A percentile compares a stretch with the other conserved stretches of the same genome.
Evolutionary conservation across 1,140 invertebrate genomes (phyloP).

Genomic region (Solenopsis fugax): DNA sequence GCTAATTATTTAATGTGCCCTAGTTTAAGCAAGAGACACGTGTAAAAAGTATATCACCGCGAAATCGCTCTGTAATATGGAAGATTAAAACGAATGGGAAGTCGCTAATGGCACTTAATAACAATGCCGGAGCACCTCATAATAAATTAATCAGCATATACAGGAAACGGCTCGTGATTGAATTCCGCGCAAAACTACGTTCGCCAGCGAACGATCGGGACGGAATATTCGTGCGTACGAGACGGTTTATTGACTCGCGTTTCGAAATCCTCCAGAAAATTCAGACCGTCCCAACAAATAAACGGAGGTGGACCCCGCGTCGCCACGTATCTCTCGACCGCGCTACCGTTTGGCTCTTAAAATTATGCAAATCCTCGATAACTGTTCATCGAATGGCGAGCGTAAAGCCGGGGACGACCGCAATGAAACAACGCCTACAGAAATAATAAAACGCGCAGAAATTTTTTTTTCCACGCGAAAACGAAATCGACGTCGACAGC

Average conservation of each 20-base stretch:
- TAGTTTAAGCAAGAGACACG: background rate
- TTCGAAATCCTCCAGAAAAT: background rate
- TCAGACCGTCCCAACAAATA: background rate
- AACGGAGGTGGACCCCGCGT: too few relatives aligned
- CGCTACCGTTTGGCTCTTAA: conserved; percentile 20
- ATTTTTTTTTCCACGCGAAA: background rate
- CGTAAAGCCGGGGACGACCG: background rate
- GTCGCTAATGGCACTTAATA: conserved; percentile 21
- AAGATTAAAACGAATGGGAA: conserved; percentile 3
- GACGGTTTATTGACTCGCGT: background rate
- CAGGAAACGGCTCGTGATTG: background rate
- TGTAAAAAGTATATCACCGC: conserved; percentile 10
- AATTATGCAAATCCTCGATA: conserved; percentile 56
- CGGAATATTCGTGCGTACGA: conserved; percentile 13
- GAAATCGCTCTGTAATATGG: background rate
- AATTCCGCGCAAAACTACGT: background rate
- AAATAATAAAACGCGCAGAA: background rate
- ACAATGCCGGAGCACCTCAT: conserved; percentile 1
- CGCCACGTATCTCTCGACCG: conserved; percentile 14
- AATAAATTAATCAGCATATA: conserved; percentile 44
- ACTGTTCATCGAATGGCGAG: conserved; percentile 45
- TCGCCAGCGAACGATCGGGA: background rate
- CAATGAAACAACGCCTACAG: conserved; percentile 13
- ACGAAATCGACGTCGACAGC: background rate
- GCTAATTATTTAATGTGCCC: background rate